Evolutionary conservation across 2,113 vertebrate genomes (phyloP).

Genomic region (Aspiorhynchus laticeps): DNA sequence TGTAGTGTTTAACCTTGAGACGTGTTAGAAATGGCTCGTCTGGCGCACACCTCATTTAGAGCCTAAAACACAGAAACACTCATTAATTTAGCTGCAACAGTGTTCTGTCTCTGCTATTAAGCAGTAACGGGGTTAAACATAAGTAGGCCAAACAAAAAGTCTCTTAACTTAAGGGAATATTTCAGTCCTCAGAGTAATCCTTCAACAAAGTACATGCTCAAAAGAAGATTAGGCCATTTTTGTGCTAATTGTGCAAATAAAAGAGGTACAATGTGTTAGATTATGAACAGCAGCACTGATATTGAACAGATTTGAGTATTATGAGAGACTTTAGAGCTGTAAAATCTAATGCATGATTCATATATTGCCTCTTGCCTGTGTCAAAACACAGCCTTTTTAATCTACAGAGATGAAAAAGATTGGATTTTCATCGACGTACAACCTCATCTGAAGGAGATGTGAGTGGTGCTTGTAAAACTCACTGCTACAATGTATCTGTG

Average conservation of each 20-base stretch:
- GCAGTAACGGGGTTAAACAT: slow-evolving; percentile 39
- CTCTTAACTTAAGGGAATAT: slow-evolving; percentile 43
- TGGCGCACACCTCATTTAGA: not conserved
- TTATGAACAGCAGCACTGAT: not conserved
- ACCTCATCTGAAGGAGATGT: not conserved
- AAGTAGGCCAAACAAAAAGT: slow-evolving; percentile 54
- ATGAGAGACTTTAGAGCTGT: not conserved
- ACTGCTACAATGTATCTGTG: not conserved
- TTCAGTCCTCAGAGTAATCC: slow-evolving; percentile 43
- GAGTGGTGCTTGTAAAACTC: not conserved
- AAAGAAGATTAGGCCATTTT: slow-evolving; percentile 43
- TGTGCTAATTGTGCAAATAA: slow-evolving; percentile 49
- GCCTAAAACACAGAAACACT: not conserved
- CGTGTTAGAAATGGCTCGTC: not conserved
- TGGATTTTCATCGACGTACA: not conserved
- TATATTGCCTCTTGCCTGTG: too few relatives aligned
- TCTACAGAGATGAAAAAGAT: not conserved
- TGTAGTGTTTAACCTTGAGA: slow-evolving; percentile 5
- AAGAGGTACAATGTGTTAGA: not conserved
- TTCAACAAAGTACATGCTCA: slow-evolving; percentile 34
- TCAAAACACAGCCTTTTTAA: not conserved
- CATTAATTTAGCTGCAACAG: slow-evolving; percentile 37
- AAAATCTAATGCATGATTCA: not conserved
- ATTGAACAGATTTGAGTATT: not conserved
- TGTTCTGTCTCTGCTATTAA: slow-evolving; percentile 34